Conservation (phyloP, 2,888 invertebrate species). For the Dicyrtoma fusca region DNA sequence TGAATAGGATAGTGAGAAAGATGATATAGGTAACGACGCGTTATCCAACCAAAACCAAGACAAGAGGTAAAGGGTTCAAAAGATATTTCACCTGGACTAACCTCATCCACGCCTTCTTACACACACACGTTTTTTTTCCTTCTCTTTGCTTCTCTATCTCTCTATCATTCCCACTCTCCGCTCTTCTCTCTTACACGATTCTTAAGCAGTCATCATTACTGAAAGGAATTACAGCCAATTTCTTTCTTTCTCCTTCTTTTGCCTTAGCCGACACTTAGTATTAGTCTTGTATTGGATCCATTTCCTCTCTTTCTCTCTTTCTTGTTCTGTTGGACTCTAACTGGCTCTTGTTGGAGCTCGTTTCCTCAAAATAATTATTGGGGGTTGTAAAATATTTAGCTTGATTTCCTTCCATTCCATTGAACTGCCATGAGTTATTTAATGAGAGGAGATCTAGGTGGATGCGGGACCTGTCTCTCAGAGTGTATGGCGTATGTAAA, state of each 20-base stretch:
- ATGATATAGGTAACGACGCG: no score
- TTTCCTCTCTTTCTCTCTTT: conserved; percentile 2
- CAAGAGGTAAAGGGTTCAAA: no score
- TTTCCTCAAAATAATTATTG: neutral
- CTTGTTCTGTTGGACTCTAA: neutral
- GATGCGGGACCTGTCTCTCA: no score
- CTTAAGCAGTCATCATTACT: neutral
- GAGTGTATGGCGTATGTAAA: no score
- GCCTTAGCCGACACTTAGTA: neutral
- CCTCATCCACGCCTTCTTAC: no score
- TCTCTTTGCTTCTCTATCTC: neutral
- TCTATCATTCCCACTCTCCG: neutral
- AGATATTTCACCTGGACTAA: no score
- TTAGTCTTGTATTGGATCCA: no score
- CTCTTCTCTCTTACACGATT: neutral
- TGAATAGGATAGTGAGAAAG: neutral
- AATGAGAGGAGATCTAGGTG: no score
- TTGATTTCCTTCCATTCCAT: no score
- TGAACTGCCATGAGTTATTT: no score
- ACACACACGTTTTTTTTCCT: neutral
- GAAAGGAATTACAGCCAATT: conserved; percentile 6
- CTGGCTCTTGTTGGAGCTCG: no score
- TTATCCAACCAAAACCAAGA: no score
- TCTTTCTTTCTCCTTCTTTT: neutral
- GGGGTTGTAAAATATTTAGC: neutral